These are phyloP conservation scores for Drosophila sproati DNA, from an alignment of 1,140 invertebrate genomes.

Conservation along the genomic window DNA sequence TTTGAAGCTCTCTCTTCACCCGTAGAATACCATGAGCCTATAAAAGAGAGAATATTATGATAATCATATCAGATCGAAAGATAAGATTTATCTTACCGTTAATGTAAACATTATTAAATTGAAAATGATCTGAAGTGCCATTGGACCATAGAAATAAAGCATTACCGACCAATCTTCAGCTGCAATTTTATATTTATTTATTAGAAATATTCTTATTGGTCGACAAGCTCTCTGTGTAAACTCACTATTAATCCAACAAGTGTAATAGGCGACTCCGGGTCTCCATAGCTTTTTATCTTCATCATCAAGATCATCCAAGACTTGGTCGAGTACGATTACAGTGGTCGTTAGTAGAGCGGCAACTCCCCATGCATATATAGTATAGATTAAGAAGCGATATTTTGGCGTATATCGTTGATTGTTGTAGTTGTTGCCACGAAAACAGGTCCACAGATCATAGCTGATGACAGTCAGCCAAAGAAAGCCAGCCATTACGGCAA, in stretches of 20 bases:
- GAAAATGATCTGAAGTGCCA: conserved; percentile 88
- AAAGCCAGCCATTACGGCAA: conserved; percentile 90
- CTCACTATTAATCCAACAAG: conserved; percentile 87
- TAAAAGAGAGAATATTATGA: neutral
- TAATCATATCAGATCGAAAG: neutral
- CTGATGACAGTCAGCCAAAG: conserved; percentile 92
- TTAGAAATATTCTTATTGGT: neutral
- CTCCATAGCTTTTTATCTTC: conserved; percentile 48
- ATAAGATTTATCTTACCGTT: conserved; percentile 82
- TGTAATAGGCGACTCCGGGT: conserved; percentile 86
- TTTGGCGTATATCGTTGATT: conserved; percentile 45
- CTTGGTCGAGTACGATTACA: conserved; percentile 62
- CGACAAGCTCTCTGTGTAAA: neutral
- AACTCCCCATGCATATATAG: conserved; percentile 89
- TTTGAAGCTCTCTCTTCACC: conserved; percentile 84
- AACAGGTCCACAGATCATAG: conserved; percentile 90
- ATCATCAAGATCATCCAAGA: conserved; percentile 58
- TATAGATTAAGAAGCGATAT: conserved; percentile 87
- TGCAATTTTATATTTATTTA: neutral
- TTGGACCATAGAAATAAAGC: conserved; percentile 91
- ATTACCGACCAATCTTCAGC: conserved; percentile 83
- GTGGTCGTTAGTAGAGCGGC: conserved; percentile 85
- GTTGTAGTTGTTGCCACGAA: conserved; percentile 85
- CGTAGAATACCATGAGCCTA: conserved; percentile 85
- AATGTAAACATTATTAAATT: conserved; percentile 89